Percentiles rank a stretch among this genome's conserved stretches.
Evolutionary conservation across 2,888 invertebrate species (phyloP).

Genomic region (Prenolepis imparis): DNA sequence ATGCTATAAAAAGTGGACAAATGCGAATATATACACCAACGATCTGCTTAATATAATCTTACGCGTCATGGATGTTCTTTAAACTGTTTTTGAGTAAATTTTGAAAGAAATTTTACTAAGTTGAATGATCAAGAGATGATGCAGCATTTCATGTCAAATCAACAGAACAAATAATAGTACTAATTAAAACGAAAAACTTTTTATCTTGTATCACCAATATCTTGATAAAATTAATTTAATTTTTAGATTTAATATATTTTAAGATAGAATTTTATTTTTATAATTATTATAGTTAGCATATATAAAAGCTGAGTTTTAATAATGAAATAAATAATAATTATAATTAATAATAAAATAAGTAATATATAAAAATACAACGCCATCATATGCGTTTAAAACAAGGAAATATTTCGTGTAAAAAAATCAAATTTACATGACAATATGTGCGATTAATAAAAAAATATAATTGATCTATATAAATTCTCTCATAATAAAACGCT

Average conservation of each 20-base stretch:
- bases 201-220: not conserved
- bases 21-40: slow-evolving; percentile 48
- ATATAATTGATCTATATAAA: not conserved
- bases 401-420: not conserved
- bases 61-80: not conserved
- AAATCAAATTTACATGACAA: slow-evolving; percentile 8
- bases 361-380: not conserved
- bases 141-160: not conserved
- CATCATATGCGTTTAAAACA: too few species aligned
- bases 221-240: not conserved
- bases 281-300: not conserved
- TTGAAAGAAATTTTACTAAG: not conserved
- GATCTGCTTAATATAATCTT: slow-evolving; percentile 41
- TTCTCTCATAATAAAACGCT: slow-evolving; percentile 1
- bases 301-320: not conserved
- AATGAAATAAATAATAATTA: not conserved
- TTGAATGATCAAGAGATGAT: not conserved
- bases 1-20: slow-evolving; percentile 63
- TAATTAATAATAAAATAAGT: not conserved
- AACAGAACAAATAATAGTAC: not conserved
- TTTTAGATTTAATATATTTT: not conserved
- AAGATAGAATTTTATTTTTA: not conserved
- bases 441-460: slow-evolving; percentile 3
- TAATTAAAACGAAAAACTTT: not conserved
- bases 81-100: not conserved